Percentiles rank a stretch among this genome's conserved stretches.
These are phyloP conservation scores for Adela reaumurella DNA, from an alignment of 2,888 invertebrate genomes.

Conservation along the genomic window DNA sequence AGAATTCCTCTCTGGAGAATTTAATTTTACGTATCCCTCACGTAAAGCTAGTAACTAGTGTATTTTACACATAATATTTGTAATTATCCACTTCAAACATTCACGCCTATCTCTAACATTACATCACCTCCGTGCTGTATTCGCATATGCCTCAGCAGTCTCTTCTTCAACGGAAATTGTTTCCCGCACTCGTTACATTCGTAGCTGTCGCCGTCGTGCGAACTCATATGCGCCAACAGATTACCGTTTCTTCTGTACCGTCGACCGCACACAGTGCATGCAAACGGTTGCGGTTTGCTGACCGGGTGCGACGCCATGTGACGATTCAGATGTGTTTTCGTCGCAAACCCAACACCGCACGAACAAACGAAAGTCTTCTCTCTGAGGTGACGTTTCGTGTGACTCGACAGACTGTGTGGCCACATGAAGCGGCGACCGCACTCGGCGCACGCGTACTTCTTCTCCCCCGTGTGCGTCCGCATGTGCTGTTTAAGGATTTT, in stretches of 20 bases:
- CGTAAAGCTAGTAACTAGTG: no score
- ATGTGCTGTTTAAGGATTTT: background rate
- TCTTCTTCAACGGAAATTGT: background rate
- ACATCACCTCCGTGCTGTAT: background rate
- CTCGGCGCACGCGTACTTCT: background rate
- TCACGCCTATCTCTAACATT: no score
- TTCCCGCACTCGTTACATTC: background rate
- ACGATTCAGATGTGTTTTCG: background rate
- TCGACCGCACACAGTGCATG: background rate
- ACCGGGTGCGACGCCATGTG: no score
- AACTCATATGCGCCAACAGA: background rate
- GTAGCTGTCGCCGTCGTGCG: background rate
- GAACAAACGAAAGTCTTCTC: background rate
- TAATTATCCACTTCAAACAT: no score
- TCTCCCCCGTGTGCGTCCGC: background rate
- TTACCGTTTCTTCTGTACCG: background rate
- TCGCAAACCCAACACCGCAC: background rate
- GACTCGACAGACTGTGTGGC: background rate
- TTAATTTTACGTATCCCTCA: no score
- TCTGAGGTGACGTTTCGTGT: background rate
- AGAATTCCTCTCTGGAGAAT: no score
- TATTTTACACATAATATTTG: no score
- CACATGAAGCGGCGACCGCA: background rate
- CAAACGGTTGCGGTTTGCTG: background rate
- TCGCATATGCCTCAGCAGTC: background rate